These are phyloP conservation scores for Cirrhinus mrigala DNA, from an alignment of 2,797 vertebrate species.

Conservation along the genomic window DNA sequence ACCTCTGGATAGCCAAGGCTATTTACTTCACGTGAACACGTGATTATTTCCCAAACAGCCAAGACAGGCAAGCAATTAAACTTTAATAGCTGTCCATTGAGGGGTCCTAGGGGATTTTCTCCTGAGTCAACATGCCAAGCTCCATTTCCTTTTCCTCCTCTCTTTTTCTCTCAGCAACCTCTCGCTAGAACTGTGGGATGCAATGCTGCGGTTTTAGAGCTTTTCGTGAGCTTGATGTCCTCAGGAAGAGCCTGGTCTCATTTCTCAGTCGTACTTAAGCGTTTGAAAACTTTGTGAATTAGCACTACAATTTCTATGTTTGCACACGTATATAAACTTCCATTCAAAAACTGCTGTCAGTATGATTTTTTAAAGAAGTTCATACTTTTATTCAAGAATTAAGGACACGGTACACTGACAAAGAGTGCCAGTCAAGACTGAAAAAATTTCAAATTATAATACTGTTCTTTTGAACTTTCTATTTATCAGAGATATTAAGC, in stretches of 20 bases:
- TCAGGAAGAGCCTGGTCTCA: neutral
- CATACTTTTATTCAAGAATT: neutral
- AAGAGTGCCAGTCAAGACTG: neutral
- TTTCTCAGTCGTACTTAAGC: neutral
- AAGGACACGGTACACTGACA: too few species aligned
- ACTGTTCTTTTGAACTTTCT: neutral
- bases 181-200: constrained; percentile 47
- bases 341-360: neutral
- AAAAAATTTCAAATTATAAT: neutral
- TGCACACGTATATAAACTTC: neutral
- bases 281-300: neutral
- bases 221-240: constrained; percentile 18
- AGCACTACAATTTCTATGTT: neutral
- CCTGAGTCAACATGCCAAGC: constrained; percentile 77
- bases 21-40: constrained; percentile 55
- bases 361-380: neutral
- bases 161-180: constrained; percentile 62
- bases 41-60: constrained; percentile 62
- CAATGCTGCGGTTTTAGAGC: neutral
- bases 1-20: constrained; percentile 53
- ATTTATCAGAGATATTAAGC: neutral
- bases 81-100: constrained; percentile 76
- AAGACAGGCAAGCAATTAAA: constrained; percentile 72
- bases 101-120: constrained; percentile 71
- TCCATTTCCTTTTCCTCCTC: constrained; percentile 73